Base-by-base conservation (phyloP, 2,113 vertebrate species). In the Serinus canaria region DNA sequence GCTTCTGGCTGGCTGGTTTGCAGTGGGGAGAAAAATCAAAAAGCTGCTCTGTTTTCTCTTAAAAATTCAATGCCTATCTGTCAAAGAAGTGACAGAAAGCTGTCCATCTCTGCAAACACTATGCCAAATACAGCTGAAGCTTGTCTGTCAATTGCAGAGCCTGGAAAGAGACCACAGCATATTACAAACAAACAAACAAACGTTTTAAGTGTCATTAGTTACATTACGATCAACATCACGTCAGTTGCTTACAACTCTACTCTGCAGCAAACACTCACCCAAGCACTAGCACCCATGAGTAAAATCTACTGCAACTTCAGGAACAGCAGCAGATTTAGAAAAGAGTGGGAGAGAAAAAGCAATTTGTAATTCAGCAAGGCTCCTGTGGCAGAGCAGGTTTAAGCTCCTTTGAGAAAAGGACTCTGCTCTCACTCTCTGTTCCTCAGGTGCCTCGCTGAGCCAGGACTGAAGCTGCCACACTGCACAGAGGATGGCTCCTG, bases 291-390 rank as follows among this genome's bases (percentile, higher is more conserved):
- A 56, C 92, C 35, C 63, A 39, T 0, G 3, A 92, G 77, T 27
- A 58, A 72, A 50, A 87, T 3, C 67, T 9, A 30, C 56, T 15
- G 56, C 41, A 55, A 44, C 72, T 55, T 44, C 88, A 41, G 52
- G 41, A 46, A 52, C 58, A 76, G 85, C 78, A 70, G 86, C 88
- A 86, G 82, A 90, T 92, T 92, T 83, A 69, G 91, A 76, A 82
- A 66, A 69, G 83, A 80, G 83, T 67, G 77, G 91, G 94, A 94
- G 76, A 92, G 60, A 60, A 92, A 78, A 1, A 37, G 56, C 62
- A 24, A 81, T 72, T 7, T 86, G 82, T 70, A 72, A 67, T 68
- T 92, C 76, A 60, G 80, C 68, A 56, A 47, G 24, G 82, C 76
- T 83, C 37, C 87, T 18, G n/a, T 13, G 76, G 62, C 85, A 89